Evolutionary conservation across 92 coral and sea anemone species (phyloP), one percentile per base, ranked within the genome.

Genomic region (Zoanthus solanderi): DNA sequence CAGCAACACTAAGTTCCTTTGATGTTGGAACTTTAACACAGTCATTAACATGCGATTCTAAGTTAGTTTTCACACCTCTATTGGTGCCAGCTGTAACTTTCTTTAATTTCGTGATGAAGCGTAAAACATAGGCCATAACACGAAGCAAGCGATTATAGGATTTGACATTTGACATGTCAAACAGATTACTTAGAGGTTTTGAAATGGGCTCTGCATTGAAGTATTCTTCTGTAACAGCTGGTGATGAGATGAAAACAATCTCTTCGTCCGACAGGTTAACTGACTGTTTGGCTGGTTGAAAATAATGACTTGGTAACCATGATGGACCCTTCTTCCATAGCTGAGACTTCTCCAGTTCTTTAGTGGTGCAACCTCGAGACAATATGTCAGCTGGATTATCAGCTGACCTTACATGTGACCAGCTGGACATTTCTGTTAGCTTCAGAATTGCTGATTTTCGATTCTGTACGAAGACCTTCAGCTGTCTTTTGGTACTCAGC

Each of bases 341-440:
- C 17, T 78, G 52, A 34, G 90, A 87, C 14, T 71, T 61, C 65
- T 71, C 79, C 32, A 88, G 83, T 66, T 83, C 80, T 56, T 78
- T 56, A 5, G 91, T 72, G 47, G 75, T 88, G 50, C 91, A 88
- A 69, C 84, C 88, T 15, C 83, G 79, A 53, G 91, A 79, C 18
- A 72, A 58, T 79, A 88, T 72, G 75, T 83, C 88, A 54, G 91
- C 91, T 48, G 87, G 85, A 46, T 87, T 87, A 57, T 88, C 73
- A 68, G 46, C 73, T 58, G 88, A 82, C n/a, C 84, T 56, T 58
- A 88, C 91, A 88, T 88, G 91, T 48, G 87, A 68, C 91, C 91
- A 88, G 14, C 87, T 80, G 71, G 87, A 80, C n/a, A 88, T 63
- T 63, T 81, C 91, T 78, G 91, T 88, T 37, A 88, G 86, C 78